phyloP scores from a whole-genome alignment of 2,888 invertebrate genomes.

The Tanytarsus gracilentus region DNA sequence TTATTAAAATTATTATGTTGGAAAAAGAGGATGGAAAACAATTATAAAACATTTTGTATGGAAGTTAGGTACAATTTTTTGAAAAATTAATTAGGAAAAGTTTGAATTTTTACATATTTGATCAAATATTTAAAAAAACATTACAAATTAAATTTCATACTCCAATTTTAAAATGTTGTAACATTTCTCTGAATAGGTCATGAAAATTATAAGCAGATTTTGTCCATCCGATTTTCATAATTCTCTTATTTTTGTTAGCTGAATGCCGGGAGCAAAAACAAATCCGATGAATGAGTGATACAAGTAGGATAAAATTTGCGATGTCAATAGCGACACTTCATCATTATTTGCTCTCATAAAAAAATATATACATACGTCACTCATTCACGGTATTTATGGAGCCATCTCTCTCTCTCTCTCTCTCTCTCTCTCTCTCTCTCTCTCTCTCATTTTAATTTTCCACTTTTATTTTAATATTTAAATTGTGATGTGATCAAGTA shows the following conservation, averaged over 20 bases:
- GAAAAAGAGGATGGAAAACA: background rate
- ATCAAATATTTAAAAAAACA: too few relatives aligned
- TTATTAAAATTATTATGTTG: background rate
- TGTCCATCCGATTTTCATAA: background rate
- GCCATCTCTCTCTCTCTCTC: background rate
- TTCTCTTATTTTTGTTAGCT: background rate
- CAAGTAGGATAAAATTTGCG: too few relatives aligned
- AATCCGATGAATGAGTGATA: background rate
- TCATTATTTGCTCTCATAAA: too few relatives aligned
- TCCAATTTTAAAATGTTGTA: too few relatives aligned
- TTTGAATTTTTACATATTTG: too few relatives aligned
- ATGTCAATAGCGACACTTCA: too few relatives aligned
- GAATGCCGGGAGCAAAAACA: background rate
- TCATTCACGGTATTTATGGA: background rate
- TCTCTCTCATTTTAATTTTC: background rate
- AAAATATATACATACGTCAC: too few relatives aligned
- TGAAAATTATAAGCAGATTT: too few relatives aligned
- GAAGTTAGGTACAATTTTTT: too few relatives aligned
- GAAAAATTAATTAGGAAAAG: too few relatives aligned
- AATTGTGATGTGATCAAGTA: constrained; percentile 24
- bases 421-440: background rate
- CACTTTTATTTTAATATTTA: constrained; percentile 20
- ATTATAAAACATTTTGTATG: constrained; percentile 9
- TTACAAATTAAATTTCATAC: too few relatives aligned
- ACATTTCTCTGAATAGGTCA: too few relatives aligned